Evolutionary conservation across 1,140 invertebrate species (phyloP).

Genomic region (Mactra quadrangularis): DNA sequence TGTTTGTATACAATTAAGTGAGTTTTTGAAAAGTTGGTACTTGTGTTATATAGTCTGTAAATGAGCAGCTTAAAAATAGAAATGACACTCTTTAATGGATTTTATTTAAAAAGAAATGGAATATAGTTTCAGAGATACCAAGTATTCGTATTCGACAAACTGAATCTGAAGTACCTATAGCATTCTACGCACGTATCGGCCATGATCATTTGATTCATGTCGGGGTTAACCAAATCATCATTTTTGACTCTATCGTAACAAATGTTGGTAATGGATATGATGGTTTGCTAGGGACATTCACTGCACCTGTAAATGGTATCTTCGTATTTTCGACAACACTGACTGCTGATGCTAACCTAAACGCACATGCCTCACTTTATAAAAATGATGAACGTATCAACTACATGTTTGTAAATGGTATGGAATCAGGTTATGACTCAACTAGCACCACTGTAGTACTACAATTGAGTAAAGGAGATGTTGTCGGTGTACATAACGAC

Average conservation of each 20-base stretch:
- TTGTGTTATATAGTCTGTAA: too few relatives aligned
- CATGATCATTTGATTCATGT: neutral
- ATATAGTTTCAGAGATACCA: too few relatives aligned
- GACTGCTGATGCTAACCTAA: neutral
- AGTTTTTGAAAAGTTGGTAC: too few relatives aligned
- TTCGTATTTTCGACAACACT: neutral
- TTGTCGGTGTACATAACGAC: neutral
- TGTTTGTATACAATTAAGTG: too few relatives aligned
- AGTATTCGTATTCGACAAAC: too few relatives aligned
- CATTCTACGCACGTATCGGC: neutral
- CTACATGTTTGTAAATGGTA: neutral
- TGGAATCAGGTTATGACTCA: neutral
- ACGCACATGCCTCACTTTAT: neutral
- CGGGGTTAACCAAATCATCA: slow-evolving; percentile 3
- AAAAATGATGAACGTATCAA: neutral
- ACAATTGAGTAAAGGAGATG: neutral
- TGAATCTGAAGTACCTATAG: too few relatives aligned
- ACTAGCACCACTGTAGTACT: neutral
- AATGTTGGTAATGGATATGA: slow-evolving; percentile 31
- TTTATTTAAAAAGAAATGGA: too few relatives aligned
- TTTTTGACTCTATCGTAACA: slow-evolving; percentile 24
- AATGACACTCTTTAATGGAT: too few relatives aligned
- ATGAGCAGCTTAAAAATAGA: too few relatives aligned
- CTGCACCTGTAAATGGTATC: slow-evolving; percentile 18
- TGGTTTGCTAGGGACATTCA: neutral